Base-by-base conservation (phyloP, 92 coral and sea anemone species). In the Micromussa lordhowensis region DNA sequence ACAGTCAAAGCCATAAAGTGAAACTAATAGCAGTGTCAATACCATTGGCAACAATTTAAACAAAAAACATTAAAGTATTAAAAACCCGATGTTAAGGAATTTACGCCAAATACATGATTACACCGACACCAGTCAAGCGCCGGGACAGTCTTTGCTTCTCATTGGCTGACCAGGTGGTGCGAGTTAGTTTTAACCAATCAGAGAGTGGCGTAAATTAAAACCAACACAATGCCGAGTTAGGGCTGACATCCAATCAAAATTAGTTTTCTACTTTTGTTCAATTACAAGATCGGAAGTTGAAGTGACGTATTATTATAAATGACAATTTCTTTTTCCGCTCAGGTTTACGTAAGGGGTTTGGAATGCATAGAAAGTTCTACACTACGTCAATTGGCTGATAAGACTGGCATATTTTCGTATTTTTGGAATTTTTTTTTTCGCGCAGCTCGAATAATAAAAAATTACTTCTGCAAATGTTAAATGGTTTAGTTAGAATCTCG, bases 351-450 rank as follows among this genome's bases (percentile, higher is more conserved):
- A 29, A 68, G 40, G 19, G 21, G 17, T n/a, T 68, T 82, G 85
- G 85, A 82, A 82, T 82, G 61, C 40, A 44, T 21, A n/a, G 36
- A 66, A 63, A 22, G 36, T 64, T 40, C 55, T 30, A 28, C 21
- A 28, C 68, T 7, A 21, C 16, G 31, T 38, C 22, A 11, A 40
- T 8, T 38, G 21, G 9, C 55, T 17, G 80, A 19, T 24, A 5
- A 18, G 30, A 44, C 34, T 22, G 58, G 24, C 6, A 22, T 11
- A 36, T 31, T 7, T 54, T 12, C 19, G 5, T 16, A 21, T 19
- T 55, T 15, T 55, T 44, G 12, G 2, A 2, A 66, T 9, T 7
- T 64, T n/a, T 64, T 61, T 4, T 64, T 66, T 28, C 71, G 11
- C 71, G n/a, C 71, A 28, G 71, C 71, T 26, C 11, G 32, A 12